phyloP scores from a whole-genome alignment of 2,113 vertebrate species.

The Seriola quinqueradiata region DNA sequence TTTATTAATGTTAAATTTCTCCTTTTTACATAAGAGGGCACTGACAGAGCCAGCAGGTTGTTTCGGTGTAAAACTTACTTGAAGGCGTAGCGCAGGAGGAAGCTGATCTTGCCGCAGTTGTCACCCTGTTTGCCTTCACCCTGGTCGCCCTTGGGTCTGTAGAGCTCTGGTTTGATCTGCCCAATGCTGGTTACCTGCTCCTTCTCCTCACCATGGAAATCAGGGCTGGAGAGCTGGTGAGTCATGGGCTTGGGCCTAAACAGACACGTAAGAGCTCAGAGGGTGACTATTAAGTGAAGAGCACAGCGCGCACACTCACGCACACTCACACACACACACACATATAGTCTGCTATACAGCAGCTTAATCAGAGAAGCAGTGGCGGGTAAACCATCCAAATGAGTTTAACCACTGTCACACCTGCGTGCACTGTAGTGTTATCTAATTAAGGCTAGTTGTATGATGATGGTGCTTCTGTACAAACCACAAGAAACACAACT shows the following conservation, averaged over 20 bases:
- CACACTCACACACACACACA: constrained; percentile 1
- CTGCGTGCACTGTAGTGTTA: neutral
- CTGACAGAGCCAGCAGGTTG: neutral
- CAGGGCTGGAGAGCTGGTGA: constrained; percentile 86
- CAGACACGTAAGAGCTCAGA: constrained; percentile 46
- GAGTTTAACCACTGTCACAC: constrained; percentile 4
- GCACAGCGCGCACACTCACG: neutral
- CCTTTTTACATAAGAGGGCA: neutral
- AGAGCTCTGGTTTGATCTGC: constrained; percentile 94
- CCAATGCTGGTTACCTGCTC: constrained; percentile 94
- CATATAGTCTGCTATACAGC: constrained; percentile 9
- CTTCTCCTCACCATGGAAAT: constrained; percentile 86
- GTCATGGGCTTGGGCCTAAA: constrained; percentile 86
- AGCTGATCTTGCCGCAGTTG: constrained; percentile 92
- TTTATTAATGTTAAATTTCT: constrained; percentile 9
- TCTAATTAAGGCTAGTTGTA: neutral
- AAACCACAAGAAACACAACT: neutral
- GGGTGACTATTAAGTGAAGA: constrained; percentile 32
- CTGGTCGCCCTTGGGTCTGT: constrained; percentile 88
- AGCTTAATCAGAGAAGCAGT: constrained; percentile 18
- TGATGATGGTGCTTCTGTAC: neutral
- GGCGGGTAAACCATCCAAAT: neutral
- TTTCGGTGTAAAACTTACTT: constrained; percentile 72
- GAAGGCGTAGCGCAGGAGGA: constrained; percentile 92
- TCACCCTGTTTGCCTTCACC: constrained; percentile 86